Evolutionary conservation across 2,888 invertebrate genomes (phyloP), one percentile per base, ranked within the genome.

Genomic region (Ennomos fuscantarius): DNA sequence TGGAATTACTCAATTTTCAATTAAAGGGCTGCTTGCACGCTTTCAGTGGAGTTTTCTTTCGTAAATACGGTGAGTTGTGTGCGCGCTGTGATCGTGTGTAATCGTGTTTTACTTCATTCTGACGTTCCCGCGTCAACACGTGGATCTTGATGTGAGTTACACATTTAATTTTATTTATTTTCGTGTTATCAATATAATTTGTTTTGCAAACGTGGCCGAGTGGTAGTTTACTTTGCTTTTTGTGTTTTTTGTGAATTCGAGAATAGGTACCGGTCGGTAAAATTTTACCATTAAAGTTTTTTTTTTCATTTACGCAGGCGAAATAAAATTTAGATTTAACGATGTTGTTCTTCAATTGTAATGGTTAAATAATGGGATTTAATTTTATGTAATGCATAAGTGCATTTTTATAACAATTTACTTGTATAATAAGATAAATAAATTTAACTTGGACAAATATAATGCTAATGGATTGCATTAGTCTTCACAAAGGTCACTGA

Each of bases 1-100:
- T 78, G 72, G 12, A 34, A 51, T 79, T 73, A 80, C 79, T 84
- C 24, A 24, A 83, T 82, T 86, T 84, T 84, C 73, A 72, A 73
- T 75, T 65, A 74, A 80, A 80, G 80, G 79, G 81, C 78, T 86
- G 78, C 73, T 70, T 55, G 34, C 65, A 70, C 69, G 68, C 60
- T 72, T 78, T 74, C 74, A 78, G 77, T 70, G 68, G 68, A 69
- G 37, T 24, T 41, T 32, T 9, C 39, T 65, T 68, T 68, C 58
- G 71, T 74, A 74, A 74, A 76, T 75, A 76, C 57, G 48, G 9
- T 11, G 47, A 53, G 55, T 54, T 55, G 55, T 44, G 61, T 60
- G 59, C 54, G 56, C 54, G 52, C 47, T 57, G 45, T 24, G 34
- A 48, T 59, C 36, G 58, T 44, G 53, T 24, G 12, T 33, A 8